Evolutionary conservation across 2,797 vertebrate species (phyloP), one percentile per base, ranked within the genome.

Genomic region (Enteromius treurensis): DNA sequence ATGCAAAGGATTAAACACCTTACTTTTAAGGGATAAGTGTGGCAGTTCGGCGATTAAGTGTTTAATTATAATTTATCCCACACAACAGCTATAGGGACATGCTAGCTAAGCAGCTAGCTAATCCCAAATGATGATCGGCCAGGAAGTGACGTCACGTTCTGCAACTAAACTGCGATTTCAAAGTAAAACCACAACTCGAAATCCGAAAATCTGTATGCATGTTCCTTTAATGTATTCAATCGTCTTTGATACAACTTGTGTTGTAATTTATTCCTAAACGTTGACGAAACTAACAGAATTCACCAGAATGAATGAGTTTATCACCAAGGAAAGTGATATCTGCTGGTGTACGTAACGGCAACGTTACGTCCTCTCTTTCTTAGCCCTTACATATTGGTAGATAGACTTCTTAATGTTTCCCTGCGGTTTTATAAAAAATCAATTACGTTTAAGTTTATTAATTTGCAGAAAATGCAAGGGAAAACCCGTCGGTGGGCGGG

Each of bases 31-130:
- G 19, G 80, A 23, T 29, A 45, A 8, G 19, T 65, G 13, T 47
- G 70, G 53, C 32, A 77, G 32, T 60, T 76, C 32, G 23, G 17
- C 17, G 42, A 74, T 14, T 23, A 21, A 58, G 34, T 32, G 17
- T 14, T 81, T 47, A 77, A 53, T 73, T 15, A 55, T 42, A 53
- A 5, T 79, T 53, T 49, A 67, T 71, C n/a, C 37, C 49, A 55
- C 23, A 65, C 37, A 62, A 53, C 67, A 21, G 73, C 62, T 79
- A 69, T 11, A 53, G 68, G n/a, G 75, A 79, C 68, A 67, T 67
- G 64, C 69, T 78, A 64, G 83, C 87, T 70, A 79, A 77, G 10
- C 29, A 49, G 58, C 85, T 82, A 86, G 77, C 87, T 79, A 86
- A 85, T 70, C 77, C 83, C 60, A 4, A 23, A 14, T 78, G 45